A percentile compares a stretch with the other conserved stretches of the same genome.
Conservation (phyloP, 2,797 vertebrate species). For the Avahi laniger region DNA sequence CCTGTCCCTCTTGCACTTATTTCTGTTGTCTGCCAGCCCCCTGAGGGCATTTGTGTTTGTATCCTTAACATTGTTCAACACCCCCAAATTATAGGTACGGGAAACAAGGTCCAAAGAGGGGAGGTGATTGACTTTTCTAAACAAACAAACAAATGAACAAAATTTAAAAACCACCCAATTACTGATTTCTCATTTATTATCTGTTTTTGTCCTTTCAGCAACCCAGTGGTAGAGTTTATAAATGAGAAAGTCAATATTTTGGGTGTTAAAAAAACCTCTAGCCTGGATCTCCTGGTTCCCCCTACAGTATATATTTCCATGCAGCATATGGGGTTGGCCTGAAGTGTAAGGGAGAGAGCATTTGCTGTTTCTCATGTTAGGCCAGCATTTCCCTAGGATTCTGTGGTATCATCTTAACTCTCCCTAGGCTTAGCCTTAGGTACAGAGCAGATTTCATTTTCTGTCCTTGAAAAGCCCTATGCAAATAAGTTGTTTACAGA, state of each 20-base stretch:
- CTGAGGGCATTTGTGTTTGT: background rate
- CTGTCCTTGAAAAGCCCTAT: background rate
- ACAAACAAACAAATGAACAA: background rate
- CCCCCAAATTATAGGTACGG: background rate
- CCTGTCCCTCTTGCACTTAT: background rate
- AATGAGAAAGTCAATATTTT: background rate
- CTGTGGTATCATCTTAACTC: background rate
- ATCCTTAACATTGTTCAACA: background rate
- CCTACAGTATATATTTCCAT: background rate
- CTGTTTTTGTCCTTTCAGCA: background rate
- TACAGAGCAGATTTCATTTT: background rate
- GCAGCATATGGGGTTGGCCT: background rate
- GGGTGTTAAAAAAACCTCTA: background rate
- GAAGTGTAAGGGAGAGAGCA: background rate
- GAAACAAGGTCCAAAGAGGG: background rate
- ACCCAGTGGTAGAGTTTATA: background rate
- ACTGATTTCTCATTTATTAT: background rate
- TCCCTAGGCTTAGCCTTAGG: background rate
- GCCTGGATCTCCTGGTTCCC: background rate
- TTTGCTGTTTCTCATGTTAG: background rate
- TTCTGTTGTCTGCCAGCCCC: background rate
- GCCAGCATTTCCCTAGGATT: background rate
- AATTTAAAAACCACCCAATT: background rate
- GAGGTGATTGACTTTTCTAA: background rate
- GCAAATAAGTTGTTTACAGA: conserved; percentile 41